phyloP scores from a whole-genome alignment of 2,888 invertebrate genomes.

The Podabrus alpinus region DNA sequence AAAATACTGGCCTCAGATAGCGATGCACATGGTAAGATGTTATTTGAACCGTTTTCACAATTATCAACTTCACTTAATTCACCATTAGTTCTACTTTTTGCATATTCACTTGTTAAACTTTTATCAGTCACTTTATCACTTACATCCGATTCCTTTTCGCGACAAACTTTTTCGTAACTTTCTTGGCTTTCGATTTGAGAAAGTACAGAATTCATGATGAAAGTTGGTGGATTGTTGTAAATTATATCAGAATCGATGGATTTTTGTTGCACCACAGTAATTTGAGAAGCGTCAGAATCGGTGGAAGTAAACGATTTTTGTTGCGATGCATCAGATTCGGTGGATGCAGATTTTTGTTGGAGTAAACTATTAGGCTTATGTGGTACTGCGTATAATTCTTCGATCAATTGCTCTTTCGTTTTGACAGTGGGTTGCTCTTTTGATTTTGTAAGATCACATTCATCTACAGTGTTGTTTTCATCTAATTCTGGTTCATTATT shows the following conservation, averaged over 20 bases:
- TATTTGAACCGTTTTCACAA: conserved; percentile 6
- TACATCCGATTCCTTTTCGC: neutral
- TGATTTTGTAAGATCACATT: neutral
- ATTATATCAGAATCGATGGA: conserved; percentile 52
- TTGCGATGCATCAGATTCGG: conserved; percentile 12
- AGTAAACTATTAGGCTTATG: conserved; percentile 31
- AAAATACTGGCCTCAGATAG: conserved; percentile 60
- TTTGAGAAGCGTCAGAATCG: conserved; percentile 50
- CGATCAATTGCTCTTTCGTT: conserved; percentile 35
- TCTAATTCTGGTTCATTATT: neutral
- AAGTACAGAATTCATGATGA: conserved; percentile 49
- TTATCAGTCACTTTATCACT: neutral
- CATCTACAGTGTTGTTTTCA: neutral
- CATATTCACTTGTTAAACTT: neutral
- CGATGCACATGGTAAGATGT: conserved; percentile 35
- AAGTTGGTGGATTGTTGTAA: conserved; percentile 45
- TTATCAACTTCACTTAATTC: conserved; percentile 16
- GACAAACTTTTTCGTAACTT: conserved; percentile 39
- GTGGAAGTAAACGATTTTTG: conserved; percentile 41
- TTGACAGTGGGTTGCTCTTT: neutral
- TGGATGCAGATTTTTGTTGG: conserved; percentile 11
- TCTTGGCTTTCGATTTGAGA: conserved; percentile 52
- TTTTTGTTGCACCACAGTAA: conserved; percentile 48
- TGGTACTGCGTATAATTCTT: conserved; percentile 51
- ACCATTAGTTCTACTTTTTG: conserved; percentile 11